Percentiles rank a stretch among this genome's conserved stretches.
phyloP scores from a whole-genome alignment of 2,888 invertebrate genomes.

The Mimas tiliae region DNA sequence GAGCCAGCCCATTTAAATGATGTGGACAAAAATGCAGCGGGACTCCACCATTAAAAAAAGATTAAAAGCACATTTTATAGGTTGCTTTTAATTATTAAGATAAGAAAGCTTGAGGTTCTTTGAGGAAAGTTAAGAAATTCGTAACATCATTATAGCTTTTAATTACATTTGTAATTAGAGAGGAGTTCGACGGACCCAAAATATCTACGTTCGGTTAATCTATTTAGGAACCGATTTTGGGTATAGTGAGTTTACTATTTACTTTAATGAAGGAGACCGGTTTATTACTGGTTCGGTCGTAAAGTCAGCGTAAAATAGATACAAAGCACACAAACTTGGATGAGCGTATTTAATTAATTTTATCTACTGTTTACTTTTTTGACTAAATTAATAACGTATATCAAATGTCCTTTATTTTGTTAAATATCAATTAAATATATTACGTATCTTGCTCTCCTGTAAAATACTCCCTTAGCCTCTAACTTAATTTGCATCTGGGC shows the following conservation, averaged over 20 bases:
- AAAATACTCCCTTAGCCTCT: too few relatives aligned
- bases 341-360: not conserved
- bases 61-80: too few relatives aligned
- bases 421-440: not conserved
- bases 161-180: conserved; percentile 5
- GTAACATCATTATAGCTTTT: not conserved
- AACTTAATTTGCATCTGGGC: too few relatives aligned
- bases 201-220: not conserved
- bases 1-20: not conserved
- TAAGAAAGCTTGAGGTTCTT: not conserved
- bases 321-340: not conserved
- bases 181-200: not conserved
- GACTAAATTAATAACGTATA: not conserved
- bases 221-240: not conserved
- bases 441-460: too few relatives aligned
- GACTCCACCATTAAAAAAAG: too few relatives aligned
- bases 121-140: not conserved
- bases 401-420: not conserved
- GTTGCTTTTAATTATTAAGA: not conserved
- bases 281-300: conserved; percentile 16
- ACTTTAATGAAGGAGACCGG: conserved; percentile 5
- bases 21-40: not conserved
- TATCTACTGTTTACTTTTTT: not conserved
- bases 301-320: conserved; percentile 26
- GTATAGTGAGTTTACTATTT: not conserved